Base-by-base conservation (phyloP, 2,113 vertebrate genomes). In the Actenoides hombroni region DNA sequence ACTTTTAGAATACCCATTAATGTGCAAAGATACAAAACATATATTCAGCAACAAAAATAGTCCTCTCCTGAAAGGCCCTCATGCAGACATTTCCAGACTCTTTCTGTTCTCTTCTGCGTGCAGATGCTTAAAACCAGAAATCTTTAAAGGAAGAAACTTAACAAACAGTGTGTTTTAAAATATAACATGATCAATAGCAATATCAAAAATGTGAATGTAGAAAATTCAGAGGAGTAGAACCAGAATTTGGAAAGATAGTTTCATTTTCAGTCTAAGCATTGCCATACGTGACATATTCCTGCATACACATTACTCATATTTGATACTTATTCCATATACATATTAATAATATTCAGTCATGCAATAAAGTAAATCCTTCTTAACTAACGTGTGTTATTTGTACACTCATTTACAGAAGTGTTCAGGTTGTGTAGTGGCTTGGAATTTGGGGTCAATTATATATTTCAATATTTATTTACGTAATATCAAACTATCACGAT, bases 1-100 rank as follows among this genome's bases (percentile, higher is more conserved):
- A 94, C 85, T 93, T 93, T 88, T 88, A 86, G 73, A 59, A 86
- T 56, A 17, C 46, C 81, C 83, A 56, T 85, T 96, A 94, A 87
- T 60, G 78, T 48, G 65, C 76, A 75, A 44, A 88, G 65, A 93
- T 56, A 48, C 79, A 86, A 95, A 94, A 75, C 51, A 44, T 83
- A 59, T 70, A 64, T 86, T 61, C 57, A 90, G 73, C 33, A 74
- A 46, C 79, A 88, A 44, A 87, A 83, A 68, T 10, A 49, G 61
- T 83, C 65, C 33, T 88, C 46, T 89, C 28, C 56, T 80, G 60
- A 77, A 85, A 24, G 26, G n/a, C 42, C 44, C 21, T 78, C 40
- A 3, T 3, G 3, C 42, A 81, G 69, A 19, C 20, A 33, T 7
- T 71, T 31, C n/a, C 60, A 91, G 59, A 17, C 6, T 26, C 48